phyloP scores from a whole-genome alignment of 2,888 invertebrate species.

The Sisyra nigra region DNA sequence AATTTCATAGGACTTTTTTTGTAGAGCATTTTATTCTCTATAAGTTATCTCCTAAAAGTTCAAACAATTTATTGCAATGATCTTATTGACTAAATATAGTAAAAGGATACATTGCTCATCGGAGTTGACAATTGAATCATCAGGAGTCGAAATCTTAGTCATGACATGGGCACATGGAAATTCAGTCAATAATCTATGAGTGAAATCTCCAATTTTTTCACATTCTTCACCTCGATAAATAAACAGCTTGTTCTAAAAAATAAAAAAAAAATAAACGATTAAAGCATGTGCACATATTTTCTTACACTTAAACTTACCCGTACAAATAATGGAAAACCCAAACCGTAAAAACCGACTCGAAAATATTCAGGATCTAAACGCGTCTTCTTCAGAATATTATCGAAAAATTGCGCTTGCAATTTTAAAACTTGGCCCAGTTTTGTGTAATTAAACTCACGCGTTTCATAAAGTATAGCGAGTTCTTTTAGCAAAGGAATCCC shows the following conservation, averaged over 20 bases:
- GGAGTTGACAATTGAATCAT: slow-evolving; percentile 69
- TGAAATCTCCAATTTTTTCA: slow-evolving; percentile 87
- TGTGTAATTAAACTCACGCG: slow-evolving; percentile 70
- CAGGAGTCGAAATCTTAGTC: slow-evolving; percentile 82
- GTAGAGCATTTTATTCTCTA: too few relatives aligned
- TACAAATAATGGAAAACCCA: slow-evolving; percentile 86
- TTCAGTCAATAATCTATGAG: slow-evolving; percentile 81
- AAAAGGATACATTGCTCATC: slow-evolving; percentile 64
- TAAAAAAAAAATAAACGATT: slow-evolving; percentile 7
- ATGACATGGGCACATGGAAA: slow-evolving; percentile 90
- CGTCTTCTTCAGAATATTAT: slow-evolving; percentile 75
- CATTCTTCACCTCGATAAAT: slow-evolving; percentile 92
- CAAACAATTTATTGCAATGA: too few relatives aligned
- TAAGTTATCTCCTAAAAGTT: too few relatives aligned
- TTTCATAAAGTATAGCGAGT: slow-evolving; percentile 73
- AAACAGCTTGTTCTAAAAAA: slow-evolving; percentile 74
- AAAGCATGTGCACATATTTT: slow-evolving; percentile 4
- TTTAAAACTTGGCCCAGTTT: slow-evolving; percentile 72
- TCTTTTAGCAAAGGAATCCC: slow-evolving; percentile 86
- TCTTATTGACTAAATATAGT: too few relatives aligned
- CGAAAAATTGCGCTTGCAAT: slow-evolving; percentile 78
- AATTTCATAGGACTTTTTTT: too few relatives aligned
- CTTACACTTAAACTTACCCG: slow-evolving; percentile 43
- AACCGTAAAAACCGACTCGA: slow-evolving; percentile 87
- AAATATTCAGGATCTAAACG: slow-evolving; percentile 91